Evolutionary conservation across 2,797 vertebrate species (phyloP), one percentile per base, ranked within the genome.

Genomic region (Silurus lanzhouensis): DNA sequence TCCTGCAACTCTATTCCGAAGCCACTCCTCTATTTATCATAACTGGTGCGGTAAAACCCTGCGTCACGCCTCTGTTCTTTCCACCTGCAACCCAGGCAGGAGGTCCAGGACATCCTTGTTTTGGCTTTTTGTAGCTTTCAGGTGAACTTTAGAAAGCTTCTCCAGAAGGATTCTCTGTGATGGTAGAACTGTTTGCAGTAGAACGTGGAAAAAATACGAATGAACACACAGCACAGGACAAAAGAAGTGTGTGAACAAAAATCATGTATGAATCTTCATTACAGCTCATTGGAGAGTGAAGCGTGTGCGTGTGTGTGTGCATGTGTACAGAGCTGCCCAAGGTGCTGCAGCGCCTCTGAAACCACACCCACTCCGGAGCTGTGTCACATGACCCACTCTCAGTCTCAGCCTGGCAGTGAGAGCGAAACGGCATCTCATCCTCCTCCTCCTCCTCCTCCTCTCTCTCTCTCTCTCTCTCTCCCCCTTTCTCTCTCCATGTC

Each of bases 341-440:
- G 76, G 76, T 80, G 76, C 66, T 84, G 83, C 83, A 84, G 76
- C 83, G 67, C 52, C 5, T 10, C 63, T 0, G 14, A 25, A 63
- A 57, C 83, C 77, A 76, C 57, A 4, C 76, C 77, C 83, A 71
- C 76, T 6, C 66, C 20, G 20, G 58, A 71, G 25, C 82, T 27
- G n/a, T 48, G 48, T 67, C 86, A 87, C 77, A n/a, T 87, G 86
- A 81, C 77, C 61, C 57, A 10, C 64, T 46, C 48, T 46, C 64
- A 55, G 79, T 76, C 82, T 66, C 76, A 63, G 75, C 46, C 82
- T 83, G 82, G 57, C 82, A 83, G 76, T 84, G 63, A 31, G 76
- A 87, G 76, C 66, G 22, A 66, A 72, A 74, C 85, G 44, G 64
- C 52, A 61, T 38, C 60, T 66, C 81, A 86, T 78, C 57, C 4